Conservation (phyloP, 2,888 invertebrate species). For the Plagodis pulveraria region DNA sequence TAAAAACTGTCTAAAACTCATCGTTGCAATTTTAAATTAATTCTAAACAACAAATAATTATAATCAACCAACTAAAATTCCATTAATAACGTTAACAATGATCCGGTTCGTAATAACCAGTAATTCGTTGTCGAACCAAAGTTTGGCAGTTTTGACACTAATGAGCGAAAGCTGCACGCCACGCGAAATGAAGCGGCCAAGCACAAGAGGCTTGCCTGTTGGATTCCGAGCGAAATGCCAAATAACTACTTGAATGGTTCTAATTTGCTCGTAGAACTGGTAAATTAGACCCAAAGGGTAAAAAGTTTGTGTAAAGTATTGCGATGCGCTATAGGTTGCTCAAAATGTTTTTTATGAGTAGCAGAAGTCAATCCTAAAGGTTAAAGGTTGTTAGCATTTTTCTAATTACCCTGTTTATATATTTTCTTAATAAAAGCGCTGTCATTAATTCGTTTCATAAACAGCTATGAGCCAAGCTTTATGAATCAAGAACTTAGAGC, state of each 20-base stretch:
- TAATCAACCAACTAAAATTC: slow-evolving; percentile 28
- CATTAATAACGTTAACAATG: slow-evolving; percentile 40
- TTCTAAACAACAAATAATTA: slow-evolving; percentile 14
- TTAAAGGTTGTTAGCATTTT: no score
- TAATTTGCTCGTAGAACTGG: slow-evolving; percentile 18
- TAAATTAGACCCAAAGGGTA: background rate
- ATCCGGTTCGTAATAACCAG: slow-evolving; percentile 50
- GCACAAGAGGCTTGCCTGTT: slow-evolving; percentile 32
- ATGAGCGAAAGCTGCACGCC: slow-evolving; percentile 57
- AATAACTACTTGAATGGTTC: slow-evolving; percentile 18
- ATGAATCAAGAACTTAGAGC: no score
- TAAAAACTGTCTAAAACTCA: no score
- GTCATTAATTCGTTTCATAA: no score
- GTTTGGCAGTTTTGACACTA: slow-evolving; percentile 57
- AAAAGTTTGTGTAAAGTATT: no score
- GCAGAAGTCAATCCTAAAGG: no score
- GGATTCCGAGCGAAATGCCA: slow-evolving; percentile 26
- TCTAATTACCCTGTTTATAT: no score
- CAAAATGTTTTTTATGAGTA: no score
- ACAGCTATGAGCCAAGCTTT: no score
- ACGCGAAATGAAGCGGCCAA: slow-evolving; percentile 48
- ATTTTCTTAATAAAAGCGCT: no score
- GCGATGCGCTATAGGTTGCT: no score
- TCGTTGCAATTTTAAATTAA: slow-evolving; percentile 9
- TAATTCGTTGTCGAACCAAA: slow-evolving; percentile 53